phyloP scores from a whole-genome alignment of 2,113 vertebrate species.

The Peromyscus maniculatus region DNA sequence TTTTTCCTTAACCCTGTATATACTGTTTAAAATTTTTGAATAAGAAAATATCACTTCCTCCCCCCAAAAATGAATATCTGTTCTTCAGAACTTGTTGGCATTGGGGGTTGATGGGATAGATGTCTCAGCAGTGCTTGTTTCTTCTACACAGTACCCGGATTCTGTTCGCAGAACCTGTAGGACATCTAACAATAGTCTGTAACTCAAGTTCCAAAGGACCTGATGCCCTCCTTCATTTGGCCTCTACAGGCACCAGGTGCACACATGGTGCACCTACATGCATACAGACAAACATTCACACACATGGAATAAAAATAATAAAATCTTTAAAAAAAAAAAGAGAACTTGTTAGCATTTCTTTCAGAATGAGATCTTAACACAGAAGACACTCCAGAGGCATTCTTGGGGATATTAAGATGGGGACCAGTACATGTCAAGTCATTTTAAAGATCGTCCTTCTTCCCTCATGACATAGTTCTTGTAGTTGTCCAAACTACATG shows the following conservation, averaged over 20 bases:
- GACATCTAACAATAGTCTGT: background rate
- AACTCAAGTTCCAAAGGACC: background rate
- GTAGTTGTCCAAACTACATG: background rate
- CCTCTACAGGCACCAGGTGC: background rate
- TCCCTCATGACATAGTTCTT: background rate
- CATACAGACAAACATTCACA: background rate
- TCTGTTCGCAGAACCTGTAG: background rate
- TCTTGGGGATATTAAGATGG: background rate
- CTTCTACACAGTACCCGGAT: too few species aligned
- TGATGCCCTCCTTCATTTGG: background rate
- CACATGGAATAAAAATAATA: background rate
- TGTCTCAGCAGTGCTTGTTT: background rate
- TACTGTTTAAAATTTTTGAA: background rate
- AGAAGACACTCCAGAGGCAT: background rate
- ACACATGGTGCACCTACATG: background rate
- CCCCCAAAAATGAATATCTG: background rate
- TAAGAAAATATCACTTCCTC: background rate
- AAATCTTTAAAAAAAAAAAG: background rate
- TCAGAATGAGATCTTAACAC: background rate
- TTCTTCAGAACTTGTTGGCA: background rate
- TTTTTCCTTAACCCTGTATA: too few species aligned
- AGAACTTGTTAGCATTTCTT: background rate
- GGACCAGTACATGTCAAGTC: background rate
- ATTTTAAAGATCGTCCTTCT: background rate
- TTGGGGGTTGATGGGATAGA: background rate